phyloP scores from a whole-genome alignment of 2,113 vertebrate genomes.

The Ictidomys tridecemlineatus region DNA sequence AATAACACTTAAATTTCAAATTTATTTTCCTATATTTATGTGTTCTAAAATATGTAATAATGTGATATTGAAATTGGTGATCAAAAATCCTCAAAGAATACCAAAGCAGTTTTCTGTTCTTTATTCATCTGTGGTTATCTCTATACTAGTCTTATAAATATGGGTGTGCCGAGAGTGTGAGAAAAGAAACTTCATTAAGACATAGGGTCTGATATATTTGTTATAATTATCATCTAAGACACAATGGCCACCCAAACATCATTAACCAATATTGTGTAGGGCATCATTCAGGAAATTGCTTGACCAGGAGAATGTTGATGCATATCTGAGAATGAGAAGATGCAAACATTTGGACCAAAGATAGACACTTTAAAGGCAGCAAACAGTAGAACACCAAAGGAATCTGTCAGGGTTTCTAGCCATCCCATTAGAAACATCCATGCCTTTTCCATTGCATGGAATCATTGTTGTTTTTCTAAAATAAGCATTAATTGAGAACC shows the following conservation, averaged over 20 bases:
- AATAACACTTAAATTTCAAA: background rate
- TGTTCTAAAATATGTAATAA: background rate
- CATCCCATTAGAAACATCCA: background rate
- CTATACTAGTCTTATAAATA: background rate
- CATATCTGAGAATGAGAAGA: background rate
- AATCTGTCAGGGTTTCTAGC: background rate
- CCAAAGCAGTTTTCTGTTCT: background rate
- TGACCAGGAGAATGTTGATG: background rate
- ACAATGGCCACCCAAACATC: background rate
- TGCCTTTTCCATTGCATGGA: background rate
- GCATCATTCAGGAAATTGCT: background rate
- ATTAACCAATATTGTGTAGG: background rate
- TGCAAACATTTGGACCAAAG: background rate
- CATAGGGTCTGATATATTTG: background rate
- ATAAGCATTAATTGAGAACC: background rate
- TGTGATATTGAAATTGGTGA: background rate
- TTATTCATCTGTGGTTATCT: background rate
- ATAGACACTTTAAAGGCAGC: background rate
- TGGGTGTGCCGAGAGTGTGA: background rate
- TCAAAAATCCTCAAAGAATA: background rate
- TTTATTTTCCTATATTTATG: background rate
- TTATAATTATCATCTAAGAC: background rate
- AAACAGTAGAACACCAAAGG: background rate
- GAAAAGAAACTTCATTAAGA: conserved; percentile 23
- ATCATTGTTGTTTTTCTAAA: background rate